These are phyloP conservation scores for Pipra filicauda DNA, from an alignment of 2,113 vertebrate genomes.

Conservation along the genomic window DNA sequence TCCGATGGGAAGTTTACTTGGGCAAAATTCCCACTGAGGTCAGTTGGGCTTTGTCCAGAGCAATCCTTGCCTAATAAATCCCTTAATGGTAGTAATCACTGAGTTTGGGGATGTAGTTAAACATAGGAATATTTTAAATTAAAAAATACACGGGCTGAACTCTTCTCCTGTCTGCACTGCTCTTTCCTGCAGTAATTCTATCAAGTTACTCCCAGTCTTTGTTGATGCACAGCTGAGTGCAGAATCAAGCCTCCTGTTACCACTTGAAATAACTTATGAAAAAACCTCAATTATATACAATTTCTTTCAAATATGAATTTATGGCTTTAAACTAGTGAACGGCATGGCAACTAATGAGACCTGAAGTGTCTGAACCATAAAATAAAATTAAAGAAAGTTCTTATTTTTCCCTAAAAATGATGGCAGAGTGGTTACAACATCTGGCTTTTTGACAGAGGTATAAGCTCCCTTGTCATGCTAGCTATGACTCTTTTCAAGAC, in stretches of 20 bases:
- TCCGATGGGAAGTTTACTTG: conserved; percentile 15
- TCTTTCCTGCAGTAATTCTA: not conserved
- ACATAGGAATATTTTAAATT: not conserved
- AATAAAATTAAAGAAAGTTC: not conserved
- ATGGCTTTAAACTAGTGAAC: not conserved
- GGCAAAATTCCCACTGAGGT: conserved; percentile 35
- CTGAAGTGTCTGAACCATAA: not conserved
- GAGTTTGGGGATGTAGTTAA: not conserved
- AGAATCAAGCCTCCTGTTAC: not conserved
- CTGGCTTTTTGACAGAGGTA: not conserved
- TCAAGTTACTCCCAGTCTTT: not conserved
- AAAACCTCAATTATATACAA: not conserved
- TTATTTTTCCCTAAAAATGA: not conserved
- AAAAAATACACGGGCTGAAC: not conserved
- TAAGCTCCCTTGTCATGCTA: not conserved
- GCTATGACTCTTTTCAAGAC: not conserved
- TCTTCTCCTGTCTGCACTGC: not conserved
- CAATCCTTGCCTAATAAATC: conserved; percentile 19
- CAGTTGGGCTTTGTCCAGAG: conserved; percentile 23
- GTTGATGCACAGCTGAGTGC: not conserved
- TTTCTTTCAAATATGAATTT: not conserved
- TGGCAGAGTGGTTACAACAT: not conserved
- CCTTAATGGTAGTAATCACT: not conserved
- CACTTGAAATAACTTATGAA: not conserved
- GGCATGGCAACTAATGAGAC: not conserved